Percentiles rank a stretch among this genome's conserved stretches.
phyloP scores from a whole-genome alignment of 2,797 vertebrate species.

The Chloroceryle amazona region DNA sequence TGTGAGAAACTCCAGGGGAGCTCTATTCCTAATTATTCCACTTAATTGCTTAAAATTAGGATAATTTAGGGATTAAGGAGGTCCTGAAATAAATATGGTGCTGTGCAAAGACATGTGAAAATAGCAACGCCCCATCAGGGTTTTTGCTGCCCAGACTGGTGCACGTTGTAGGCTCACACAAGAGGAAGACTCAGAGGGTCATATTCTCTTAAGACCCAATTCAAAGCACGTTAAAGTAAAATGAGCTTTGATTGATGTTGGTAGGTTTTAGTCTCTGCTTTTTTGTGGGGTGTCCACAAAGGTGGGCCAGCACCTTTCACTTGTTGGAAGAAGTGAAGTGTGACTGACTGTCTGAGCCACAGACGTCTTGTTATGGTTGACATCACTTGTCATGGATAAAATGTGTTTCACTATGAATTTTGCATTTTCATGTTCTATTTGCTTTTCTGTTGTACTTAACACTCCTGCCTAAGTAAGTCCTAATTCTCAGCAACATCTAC shows the following conservation, averaged over 20 bases:
- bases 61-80: not conserved
- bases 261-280: not conserved
- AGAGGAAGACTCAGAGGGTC: not conserved
- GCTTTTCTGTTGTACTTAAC: not conserved
- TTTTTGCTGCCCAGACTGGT: not conserved
- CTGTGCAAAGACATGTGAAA: not conserved
- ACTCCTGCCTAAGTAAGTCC: not conserved
- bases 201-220: not conserved
- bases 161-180: not conserved
- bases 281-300: accelerated
- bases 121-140: accelerated
- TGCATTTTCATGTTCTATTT: not conserved
- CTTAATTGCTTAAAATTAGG: not conserved
- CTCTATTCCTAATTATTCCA: not conserved
- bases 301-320: not conserved
- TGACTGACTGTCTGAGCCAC: accelerated
- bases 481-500: constrained; percentile 1
- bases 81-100: not conserved
- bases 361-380: not conserved
- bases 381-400: not conserved
- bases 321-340: not conserved
- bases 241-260: not conserved
- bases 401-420: not conserved
- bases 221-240: not conserved
- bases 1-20: not conserved